phyloP scores from a whole-genome alignment of 2,888 invertebrate species.

The Epinotia nisella region DNA sequence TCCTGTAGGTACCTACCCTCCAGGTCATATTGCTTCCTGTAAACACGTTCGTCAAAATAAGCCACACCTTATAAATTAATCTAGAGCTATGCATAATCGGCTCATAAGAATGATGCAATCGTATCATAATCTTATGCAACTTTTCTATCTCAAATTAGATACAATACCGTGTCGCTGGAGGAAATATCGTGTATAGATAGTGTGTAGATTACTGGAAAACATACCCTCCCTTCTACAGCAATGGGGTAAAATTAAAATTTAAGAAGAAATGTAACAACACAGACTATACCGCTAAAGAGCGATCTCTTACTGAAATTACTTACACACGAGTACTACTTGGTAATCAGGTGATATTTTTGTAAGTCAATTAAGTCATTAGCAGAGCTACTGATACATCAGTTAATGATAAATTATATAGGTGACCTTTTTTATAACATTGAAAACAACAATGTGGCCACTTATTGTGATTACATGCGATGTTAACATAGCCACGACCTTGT shows the following conservation, averaged over 20 bases:
- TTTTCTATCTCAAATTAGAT: not conserved
- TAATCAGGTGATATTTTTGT: not conserved
- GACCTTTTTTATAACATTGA: constrained; percentile 31
- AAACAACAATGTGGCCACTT: constrained; percentile 36
- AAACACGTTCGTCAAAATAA: not conserved
- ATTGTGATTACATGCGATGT: constrained; percentile 44
- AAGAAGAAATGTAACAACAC: not conserved
- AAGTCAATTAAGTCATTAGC: not conserved
- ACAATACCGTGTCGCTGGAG: too few relatives aligned
- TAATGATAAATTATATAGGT: constrained; percentile 14
- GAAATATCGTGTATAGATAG: too few relatives aligned
- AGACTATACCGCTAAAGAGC: not conserved
- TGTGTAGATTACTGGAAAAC: too few relatives aligned
- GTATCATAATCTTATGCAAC: not conserved
- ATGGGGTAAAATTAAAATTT: not conserved
- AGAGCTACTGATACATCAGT: not conserved
- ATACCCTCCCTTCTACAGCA: not conserved
- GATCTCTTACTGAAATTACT: not conserved
- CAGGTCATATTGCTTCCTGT: constrained; percentile 25
- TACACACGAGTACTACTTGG: too few relatives aligned
- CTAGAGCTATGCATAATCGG: not conserved
- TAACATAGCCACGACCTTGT: constrained; percentile 49
- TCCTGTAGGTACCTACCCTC: constrained; percentile 35
- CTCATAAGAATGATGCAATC: not conserved
- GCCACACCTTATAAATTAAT: not conserved